phyloP scores from a whole-genome alignment of 2,113 vertebrate species.

The Peromyscus polionotus region DNA sequence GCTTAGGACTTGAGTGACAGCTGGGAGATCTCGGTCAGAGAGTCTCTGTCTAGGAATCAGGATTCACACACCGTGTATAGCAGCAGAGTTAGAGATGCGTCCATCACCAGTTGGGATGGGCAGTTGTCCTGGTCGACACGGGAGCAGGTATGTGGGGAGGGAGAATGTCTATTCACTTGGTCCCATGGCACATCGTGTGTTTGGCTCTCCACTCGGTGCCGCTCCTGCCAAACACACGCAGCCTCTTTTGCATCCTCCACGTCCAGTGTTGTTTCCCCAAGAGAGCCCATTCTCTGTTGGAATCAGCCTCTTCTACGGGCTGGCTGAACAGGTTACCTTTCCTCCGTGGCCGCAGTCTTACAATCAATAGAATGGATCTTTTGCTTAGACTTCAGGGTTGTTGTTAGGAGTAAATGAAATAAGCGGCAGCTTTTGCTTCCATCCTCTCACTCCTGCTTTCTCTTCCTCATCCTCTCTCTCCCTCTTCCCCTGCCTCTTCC shows the following conservation, averaged over 20 bases:
- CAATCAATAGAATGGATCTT: not conserved
- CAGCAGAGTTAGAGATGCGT: not conserved
- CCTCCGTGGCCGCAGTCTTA: not conserved
- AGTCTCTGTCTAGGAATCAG: not conserved
- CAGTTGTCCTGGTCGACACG: not conserved
- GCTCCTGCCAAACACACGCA: not conserved
- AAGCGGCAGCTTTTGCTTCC: not conserved
- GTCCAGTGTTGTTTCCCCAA: not conserved
- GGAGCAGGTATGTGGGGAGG: not conserved
- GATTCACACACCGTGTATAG: not conserved
- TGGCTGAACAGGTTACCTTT: not conserved
- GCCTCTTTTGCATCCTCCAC: not conserved
- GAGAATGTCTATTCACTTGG: not conserved
- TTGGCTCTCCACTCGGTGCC: not conserved
- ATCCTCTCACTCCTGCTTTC: too few species aligned
- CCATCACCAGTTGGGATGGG: too few species aligned
- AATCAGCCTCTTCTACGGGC: not conserved
- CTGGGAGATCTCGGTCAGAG: not conserved
- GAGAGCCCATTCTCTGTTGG: not conserved
- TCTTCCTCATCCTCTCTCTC: too few species aligned
- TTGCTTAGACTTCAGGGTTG: not conserved
- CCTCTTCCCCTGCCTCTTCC: rapidly evolving
- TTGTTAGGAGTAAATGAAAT: not conserved
- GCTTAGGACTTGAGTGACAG: not conserved
- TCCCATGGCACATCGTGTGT: rapidly evolving